Conservation (phyloP, 2,113 vertebrate genomes). For the Noturus placidus region DNA sequence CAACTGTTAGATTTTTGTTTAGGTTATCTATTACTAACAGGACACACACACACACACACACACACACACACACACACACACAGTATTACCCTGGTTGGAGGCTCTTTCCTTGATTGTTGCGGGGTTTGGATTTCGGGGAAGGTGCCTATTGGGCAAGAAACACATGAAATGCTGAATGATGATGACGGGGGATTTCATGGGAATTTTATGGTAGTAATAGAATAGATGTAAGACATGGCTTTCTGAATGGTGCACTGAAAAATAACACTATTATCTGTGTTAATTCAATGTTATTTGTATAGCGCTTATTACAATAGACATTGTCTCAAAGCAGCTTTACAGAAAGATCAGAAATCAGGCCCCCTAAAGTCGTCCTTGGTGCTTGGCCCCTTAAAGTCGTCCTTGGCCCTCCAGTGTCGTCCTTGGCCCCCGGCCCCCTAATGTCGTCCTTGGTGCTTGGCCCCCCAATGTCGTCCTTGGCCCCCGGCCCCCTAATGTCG, state of each 20-base stretch:
- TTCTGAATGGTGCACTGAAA: neutral
- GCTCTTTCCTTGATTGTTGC: conserved; percentile 55
- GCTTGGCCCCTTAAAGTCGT: neutral
- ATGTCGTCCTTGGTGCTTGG: neutral
- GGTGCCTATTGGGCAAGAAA: conserved; percentile 55
- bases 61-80: neutral
- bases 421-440: neutral
- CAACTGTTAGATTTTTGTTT: neutral
- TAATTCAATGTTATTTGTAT: too few species aligned
- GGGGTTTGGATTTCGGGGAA: conserved; percentile 68
- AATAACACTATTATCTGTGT: neutral
- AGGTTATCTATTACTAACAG: neutral
- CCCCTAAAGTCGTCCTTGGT: neutral
- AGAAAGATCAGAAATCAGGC: too few species aligned
- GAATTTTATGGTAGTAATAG: neutral
- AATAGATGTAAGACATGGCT: neutral
- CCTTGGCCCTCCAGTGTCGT: neutral
- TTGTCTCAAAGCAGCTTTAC: too few species aligned
- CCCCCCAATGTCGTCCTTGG: neutral
- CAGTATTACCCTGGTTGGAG: neutral
- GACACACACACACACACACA: neutral
- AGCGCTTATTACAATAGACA: too few species aligned
- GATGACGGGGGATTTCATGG: neutral
- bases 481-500: neutral
- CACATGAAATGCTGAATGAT: neutral